Conservation (phyloP, 2,888 invertebrate genomes). For the Philereme vetulata region DNA sequence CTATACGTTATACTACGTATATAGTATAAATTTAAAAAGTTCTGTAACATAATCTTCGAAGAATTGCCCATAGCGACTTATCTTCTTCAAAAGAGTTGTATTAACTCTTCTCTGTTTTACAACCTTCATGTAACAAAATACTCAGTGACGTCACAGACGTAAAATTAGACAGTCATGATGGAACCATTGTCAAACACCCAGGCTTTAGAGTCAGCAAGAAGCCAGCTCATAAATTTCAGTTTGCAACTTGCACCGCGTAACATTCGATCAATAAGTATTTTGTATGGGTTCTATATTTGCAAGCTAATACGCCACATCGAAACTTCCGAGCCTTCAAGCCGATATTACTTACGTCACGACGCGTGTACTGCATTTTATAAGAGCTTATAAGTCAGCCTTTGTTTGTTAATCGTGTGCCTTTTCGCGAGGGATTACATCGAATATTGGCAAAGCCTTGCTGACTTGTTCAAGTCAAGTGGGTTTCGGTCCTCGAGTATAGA, state of each 20-base stretch:
- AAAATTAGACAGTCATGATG: neutral
- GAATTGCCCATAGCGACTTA: too few relatives aligned
- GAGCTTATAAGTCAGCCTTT: constrained; percentile 34
- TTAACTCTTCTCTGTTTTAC: too few relatives aligned
- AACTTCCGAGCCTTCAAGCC: constrained; percentile 71
- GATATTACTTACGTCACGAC: constrained; percentile 69
- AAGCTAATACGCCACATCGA: constrained; percentile 78
- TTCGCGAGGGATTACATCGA: constrained; percentile 23
- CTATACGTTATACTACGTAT: too few relatives aligned
- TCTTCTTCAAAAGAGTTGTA: too few relatives aligned
- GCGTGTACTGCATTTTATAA: constrained; percentile 32
- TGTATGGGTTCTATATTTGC: constrained; percentile 82
- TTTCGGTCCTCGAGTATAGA: constrained; percentile 9
- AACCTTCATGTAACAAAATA: too few relatives aligned
- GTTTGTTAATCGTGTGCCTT: constrained; percentile 40
- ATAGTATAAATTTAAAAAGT: too few relatives aligned
- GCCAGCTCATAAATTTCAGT: constrained; percentile 77
- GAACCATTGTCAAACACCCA: constrained; percentile 2
- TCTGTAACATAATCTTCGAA: too few relatives aligned
- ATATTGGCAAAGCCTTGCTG: constrained; percentile 14
- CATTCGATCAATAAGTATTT: constrained; percentile 82
- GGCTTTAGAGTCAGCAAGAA: constrained; percentile 51
- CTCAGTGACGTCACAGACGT: too few relatives aligned
- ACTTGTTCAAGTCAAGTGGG: constrained; percentile 29
- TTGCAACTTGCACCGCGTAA: constrained; percentile 78